phyloP scores from a whole-genome alignment of 2,797 vertebrate genomes.

The Microcaecilia unicolor region DNA sequence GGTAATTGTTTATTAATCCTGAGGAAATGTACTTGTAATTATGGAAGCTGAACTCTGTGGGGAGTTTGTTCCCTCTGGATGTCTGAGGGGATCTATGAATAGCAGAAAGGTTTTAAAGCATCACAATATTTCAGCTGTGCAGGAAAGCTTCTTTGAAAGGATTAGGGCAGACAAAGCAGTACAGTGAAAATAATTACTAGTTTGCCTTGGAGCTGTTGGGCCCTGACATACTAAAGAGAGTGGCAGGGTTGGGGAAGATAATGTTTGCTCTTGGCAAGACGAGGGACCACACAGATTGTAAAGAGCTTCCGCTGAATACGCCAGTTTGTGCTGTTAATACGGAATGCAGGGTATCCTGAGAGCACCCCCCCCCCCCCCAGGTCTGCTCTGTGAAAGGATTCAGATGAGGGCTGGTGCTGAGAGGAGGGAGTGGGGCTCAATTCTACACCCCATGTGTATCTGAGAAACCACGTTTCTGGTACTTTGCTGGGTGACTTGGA shows the following conservation, averaged over 20 bases:
- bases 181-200: conserved; percentile 62
- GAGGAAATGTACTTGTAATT: conserved; percentile 65
- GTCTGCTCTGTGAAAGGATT: too few relatives aligned
- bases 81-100: conserved; percentile 69
- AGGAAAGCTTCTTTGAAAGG: conserved; percentile 62
- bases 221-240: conserved; percentile 19
- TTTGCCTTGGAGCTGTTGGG: conserved; percentile 34
- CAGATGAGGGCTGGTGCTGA: too few relatives aligned
- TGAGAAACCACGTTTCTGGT: too few relatives aligned
- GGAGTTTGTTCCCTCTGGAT: conserved; percentile 54
- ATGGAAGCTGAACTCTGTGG: conserved; percentile 56
- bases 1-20: conserved; percentile 67
- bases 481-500: conserved; percentile 8
- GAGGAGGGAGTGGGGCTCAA: too few relatives aligned
- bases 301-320: too few relatives aligned
- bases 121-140: conserved; percentile 52
- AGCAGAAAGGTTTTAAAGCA: conserved; percentile 56
- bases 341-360: too few relatives aligned
- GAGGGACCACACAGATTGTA: too few relatives aligned
- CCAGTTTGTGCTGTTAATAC: too few relatives aligned
- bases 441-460: too few relatives aligned
- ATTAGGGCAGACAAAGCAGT: conserved; percentile 58
- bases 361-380: too few relatives aligned
- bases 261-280: too few relatives aligned
- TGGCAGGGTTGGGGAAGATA: too few relatives aligned